Conservation (phyloP, 2,113 vertebrate species). For the Crypturellus undulatus region DNA sequence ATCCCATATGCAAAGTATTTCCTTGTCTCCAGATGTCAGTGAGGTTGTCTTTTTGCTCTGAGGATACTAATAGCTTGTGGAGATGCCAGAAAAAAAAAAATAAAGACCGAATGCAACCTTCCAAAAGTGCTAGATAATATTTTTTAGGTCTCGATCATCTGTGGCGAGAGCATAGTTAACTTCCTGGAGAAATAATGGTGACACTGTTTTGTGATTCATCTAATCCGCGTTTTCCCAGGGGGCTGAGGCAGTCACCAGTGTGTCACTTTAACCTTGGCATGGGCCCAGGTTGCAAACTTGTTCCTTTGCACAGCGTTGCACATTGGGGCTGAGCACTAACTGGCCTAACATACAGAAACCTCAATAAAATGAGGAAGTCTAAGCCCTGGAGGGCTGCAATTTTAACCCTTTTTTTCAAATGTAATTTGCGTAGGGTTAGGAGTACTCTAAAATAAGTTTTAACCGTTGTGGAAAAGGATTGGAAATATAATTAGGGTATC, state of each 20-base stretch:
- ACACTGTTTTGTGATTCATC: slow-evolving; percentile 13
- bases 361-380: not conserved
- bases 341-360: not conserved
- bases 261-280: slow-evolving; percentile 34
- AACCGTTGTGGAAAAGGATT: not conserved
- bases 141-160: not conserved
- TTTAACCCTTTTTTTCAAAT: not conserved
- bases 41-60: not conserved
- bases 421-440: not conserved
- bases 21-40: not conserved
- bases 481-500: not conserved
- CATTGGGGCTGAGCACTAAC: not conserved
- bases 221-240: slow-evolving; percentile 14
- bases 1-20: not conserved
- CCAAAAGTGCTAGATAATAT: not conserved
- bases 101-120: not conserved
- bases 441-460: not conserved
- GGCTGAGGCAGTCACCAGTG: not conserved
- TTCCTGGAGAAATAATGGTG: slow-evolving; percentile 29
- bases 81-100: not conserved
- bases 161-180: slow-evolving; percentile 1
- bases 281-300: not conserved
- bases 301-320: not conserved
- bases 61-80: not conserved
- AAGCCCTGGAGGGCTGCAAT: not conserved